Base-by-base conservation (phyloP, 64 coral and sea anemone species). In the Porites australiensis region DNA sequence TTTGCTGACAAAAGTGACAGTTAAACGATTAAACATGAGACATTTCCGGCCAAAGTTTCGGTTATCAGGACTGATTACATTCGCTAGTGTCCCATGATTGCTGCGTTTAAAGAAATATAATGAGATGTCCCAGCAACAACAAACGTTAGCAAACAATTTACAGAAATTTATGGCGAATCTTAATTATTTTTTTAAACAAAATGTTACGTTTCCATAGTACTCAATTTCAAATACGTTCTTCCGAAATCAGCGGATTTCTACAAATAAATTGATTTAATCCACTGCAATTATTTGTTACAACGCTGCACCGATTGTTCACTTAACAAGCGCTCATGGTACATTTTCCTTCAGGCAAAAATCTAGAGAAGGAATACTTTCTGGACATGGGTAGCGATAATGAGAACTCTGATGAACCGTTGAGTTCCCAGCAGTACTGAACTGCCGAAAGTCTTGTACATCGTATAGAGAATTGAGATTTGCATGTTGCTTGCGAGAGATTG, bases 111-210 rank as follows among this genome's bases (percentile, higher is more conserved):
- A 83, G 79, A 64, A 9, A 47, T 48, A 83, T 65, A 48, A 44
- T 6, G 61, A 14, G 19, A 83, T 65, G 27, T 45, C 58, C 16
- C 37, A 19, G 55, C 58, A 65, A 83, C 77, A 6, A 50, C 2
- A n/a, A 52, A 46, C 7, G 37, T 65, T 16, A 2, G 18, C 27
- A 83, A 65, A 65, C 60, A 83, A 83, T 81, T 4, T n/a, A 4
- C 13, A 63, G 78, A 37, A 11, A 81, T 61, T 27, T 6, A 22
- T 44, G 20, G n/a, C 79, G 5, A n/a, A 83, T 19, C 48, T 27
- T 43, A 83, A 83, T 83, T 65, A 83, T n/a, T 83, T 83, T 16
- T 64, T 16, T 37, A 83, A 60, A 64, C 43, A 83, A 83, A 62
- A 2, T 43, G 15, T 16, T 13, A n/a, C 16, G 73, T 48, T 64